Percentiles rank a stretch among this genome's conserved stretches.
phyloP scores from a whole-genome alignment of 2,888 invertebrate genomes.

The Argyresthia goedartella region DNA sequence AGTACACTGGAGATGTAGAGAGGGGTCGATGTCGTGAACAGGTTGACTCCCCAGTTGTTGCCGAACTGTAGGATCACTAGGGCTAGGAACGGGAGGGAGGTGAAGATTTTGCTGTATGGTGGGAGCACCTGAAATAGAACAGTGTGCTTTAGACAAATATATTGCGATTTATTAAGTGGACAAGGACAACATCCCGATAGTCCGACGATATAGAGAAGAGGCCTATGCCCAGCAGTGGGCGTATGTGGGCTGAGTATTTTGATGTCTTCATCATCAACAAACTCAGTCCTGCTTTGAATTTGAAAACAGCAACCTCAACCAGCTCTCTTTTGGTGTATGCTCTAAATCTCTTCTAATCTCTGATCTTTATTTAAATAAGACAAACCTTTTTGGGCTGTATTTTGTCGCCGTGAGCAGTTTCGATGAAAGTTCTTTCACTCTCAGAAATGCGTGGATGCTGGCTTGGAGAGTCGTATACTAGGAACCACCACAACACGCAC shows the following conservation, averaged over 20 bases:
- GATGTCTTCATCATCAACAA: neutral
- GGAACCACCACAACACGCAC: constrained; percentile 64
- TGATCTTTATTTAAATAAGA: neutral
- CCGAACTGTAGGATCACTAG: constrained; percentile 78
- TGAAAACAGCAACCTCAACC: too few species aligned
- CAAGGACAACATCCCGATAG: neutral
- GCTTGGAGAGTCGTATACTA: constrained; percentile 74
- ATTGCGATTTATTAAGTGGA: constrained; percentile 1
- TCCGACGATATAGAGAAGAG: neutral
- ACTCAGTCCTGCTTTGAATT: too few species aligned
- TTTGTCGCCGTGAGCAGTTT: constrained; percentile 69
- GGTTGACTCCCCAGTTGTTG: constrained; percentile 81
- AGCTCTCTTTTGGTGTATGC: too few species aligned
- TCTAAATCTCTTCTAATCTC: too few species aligned
- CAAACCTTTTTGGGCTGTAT: constrained; percentile 27
- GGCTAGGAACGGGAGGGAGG: constrained; percentile 79
- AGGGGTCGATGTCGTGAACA: constrained; percentile 82
- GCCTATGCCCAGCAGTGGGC: too few species aligned
- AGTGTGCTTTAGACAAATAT: constrained; percentile 1
- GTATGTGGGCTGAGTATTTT: neutral
- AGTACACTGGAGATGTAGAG: constrained; percentile 80
- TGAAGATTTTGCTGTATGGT: constrained; percentile 73
- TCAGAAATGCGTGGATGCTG: constrained; percentile 74
- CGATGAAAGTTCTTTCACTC: constrained; percentile 74
- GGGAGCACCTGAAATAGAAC: constrained; percentile 70